Percentiles rank a stretch among this genome's conserved stretches.
These are phyloP conservation scores for Xiphias gladius DNA, from an alignment of 2,113 vertebrate species.

Conservation along the genomic window DNA sequence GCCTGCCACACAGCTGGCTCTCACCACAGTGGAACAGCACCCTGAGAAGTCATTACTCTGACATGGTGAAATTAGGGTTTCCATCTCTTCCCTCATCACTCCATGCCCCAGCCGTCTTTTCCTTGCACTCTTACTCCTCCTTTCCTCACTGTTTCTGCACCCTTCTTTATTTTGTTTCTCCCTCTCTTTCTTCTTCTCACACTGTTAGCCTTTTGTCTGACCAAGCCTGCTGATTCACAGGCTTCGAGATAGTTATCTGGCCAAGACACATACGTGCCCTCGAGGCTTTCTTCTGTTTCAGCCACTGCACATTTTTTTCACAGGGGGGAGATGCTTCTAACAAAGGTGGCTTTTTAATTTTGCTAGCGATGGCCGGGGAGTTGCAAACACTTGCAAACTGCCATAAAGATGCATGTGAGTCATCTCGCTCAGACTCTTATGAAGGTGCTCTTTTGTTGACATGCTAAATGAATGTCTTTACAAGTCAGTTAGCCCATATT, in stretches of 20 bases:
- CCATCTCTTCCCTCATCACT: slow-evolving; percentile 10
- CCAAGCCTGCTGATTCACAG: slow-evolving; percentile 77
- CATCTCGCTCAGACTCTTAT: slow-evolving; percentile 22
- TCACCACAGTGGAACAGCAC: slow-evolving; percentile 50
- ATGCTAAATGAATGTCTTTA: slow-evolving; percentile 1
- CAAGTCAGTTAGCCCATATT: not conserved
- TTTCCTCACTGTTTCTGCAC: not conserved
- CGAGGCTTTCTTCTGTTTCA: slow-evolving; percentile 54
- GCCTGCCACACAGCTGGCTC: slow-evolving; percentile 63
- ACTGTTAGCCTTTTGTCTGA: slow-evolving; percentile 72
- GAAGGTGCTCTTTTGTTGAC: slow-evolving; percentile 51
- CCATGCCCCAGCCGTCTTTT: not conserved
- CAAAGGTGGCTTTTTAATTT: slow-evolving; percentile 74
- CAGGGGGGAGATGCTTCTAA: slow-evolving; percentile 58
- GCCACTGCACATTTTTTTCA: slow-evolving; percentile 64
- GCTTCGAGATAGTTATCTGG: slow-evolving; percentile 79
- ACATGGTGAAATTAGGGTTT: slow-evolving; percentile 61
- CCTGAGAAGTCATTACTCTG: slow-evolving; percentile 61
- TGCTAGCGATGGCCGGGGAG: slow-evolving; percentile 31
- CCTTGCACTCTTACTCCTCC: not conserved
- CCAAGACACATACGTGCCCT: slow-evolving; percentile 70
- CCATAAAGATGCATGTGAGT: slow-evolving; percentile 60
- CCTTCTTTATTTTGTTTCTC: slow-evolving; percentile 35
- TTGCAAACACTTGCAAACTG: slow-evolving; percentile 51
- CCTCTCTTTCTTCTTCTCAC: slow-evolving; percentile 37